These are phyloP conservation scores for Fopius arisanus DNA, from an alignment of 1,140 invertebrate species.

Conservation along the genomic window DNA sequence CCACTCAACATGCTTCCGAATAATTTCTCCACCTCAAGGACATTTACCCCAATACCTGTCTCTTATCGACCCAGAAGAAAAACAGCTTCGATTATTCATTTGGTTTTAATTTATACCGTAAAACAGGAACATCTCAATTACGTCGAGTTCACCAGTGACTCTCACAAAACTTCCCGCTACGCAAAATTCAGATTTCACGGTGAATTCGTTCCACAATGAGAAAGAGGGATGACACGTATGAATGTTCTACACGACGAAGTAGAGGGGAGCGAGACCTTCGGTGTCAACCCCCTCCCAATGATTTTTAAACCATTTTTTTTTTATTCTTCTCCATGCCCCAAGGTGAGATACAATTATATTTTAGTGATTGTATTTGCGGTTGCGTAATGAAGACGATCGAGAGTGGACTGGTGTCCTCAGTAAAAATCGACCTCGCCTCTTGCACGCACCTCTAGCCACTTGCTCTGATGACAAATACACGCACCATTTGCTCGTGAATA, in stretches of 20 bases:
- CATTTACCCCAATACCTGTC: neutral
- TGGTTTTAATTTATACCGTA: neutral
- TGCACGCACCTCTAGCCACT: neutral
- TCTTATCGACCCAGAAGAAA: neutral
- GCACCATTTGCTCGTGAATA: neutral
- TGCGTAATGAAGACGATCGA: conserved; percentile 42
- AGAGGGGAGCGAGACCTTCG: neutral
- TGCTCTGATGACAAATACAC: neutral
- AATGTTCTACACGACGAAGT: neutral
- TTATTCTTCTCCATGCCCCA: conserved; percentile 32
- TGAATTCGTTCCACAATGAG: neutral
- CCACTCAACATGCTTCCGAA: neutral
- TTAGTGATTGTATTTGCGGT: conserved; percentile 48
- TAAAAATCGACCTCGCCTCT: conserved; percentile 7
- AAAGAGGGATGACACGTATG: neutral
- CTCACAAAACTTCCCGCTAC: neutral
- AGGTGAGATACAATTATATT: conserved; percentile 55
- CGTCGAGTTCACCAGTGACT: neutral
- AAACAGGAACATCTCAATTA: conserved; percentile 4
- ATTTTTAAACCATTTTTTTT: conserved; percentile 13
- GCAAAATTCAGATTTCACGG: conserved; percentile 14
- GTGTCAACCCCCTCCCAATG: neutral
- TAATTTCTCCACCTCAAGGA: neutral
- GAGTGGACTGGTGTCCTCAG: conserved; percentile 2
- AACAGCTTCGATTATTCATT: neutral